Conservation (phyloP, 2,113 vertebrate genomes). For the Corythornis madagascariensis region DNA sequence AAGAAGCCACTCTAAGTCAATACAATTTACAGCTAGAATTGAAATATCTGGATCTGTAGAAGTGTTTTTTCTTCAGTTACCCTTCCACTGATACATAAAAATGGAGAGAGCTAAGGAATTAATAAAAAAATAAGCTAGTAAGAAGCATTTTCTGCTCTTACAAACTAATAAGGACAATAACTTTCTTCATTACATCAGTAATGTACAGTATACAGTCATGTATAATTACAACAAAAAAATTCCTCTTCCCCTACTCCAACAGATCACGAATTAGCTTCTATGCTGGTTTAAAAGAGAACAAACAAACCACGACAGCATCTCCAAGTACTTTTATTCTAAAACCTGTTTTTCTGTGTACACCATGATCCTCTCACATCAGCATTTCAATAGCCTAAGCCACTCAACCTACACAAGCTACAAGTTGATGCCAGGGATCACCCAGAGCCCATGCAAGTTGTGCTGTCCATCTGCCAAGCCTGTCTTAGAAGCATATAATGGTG, state of each 20-base stretch:
- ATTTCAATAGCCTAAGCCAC: neutral
- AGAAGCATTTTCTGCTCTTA: neutral
- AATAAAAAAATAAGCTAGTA: neutral
- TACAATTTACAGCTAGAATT: neutral
- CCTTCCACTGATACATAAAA: neutral
- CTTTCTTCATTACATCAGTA: neutral
- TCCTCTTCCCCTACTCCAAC: neutral
- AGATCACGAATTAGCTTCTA: neutral
- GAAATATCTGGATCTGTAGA: neutral
- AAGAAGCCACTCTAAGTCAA: neutral
- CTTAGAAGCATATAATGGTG: neutral
- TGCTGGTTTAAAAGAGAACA: neutral
- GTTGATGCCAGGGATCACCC: neutral
- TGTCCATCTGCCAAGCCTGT: neutral
- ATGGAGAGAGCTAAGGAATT: neutral
- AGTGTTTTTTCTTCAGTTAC: neutral
- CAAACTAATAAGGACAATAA: neutral
- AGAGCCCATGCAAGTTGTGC: neutral
- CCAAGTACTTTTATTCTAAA: neutral
- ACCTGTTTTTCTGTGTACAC: neutral
- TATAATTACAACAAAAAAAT: neutral
- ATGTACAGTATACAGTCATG: no score
- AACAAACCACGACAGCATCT: neutral
- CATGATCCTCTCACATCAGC: neutral
- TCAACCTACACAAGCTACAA: neutral